Percentiles rank a stretch among this genome's conserved stretches.
Evolutionary conservation across 2,113 vertebrate species (phyloP).

Genomic region (Entelurus aequoreus): DNA sequence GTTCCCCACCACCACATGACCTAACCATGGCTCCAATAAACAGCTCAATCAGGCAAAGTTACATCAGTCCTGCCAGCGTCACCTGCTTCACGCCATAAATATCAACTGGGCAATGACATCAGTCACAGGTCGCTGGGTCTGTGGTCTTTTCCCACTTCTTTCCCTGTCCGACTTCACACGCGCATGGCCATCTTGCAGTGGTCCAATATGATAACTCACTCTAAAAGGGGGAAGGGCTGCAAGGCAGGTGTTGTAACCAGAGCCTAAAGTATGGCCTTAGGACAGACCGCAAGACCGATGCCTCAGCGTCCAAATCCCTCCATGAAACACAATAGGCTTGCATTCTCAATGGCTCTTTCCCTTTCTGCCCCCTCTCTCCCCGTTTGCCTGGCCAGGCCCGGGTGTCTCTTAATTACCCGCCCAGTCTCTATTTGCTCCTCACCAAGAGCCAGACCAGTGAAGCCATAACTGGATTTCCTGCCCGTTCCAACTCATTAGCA

Average conservation of each 20-base stretch:
- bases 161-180: constrained; percentile 20
- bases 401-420: constrained; percentile 72
- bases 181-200: constrained; percentile 16
- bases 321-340: constrained; percentile 75
- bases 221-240: constrained; percentile 30
- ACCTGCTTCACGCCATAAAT: constrained; percentile 27
- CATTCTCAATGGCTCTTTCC: constrained; percentile 66
- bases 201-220: constrained; percentile 55
- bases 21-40: constrained; percentile 37
- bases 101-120: constrained; percentile 38
- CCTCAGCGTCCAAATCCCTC: constrained; percentile 64
- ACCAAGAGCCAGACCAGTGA: constrained; percentile 65
- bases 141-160: constrained; percentile 28
- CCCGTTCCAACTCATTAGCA: constrained; percentile 50
- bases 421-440: constrained; percentile 70
- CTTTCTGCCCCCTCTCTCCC: constrained; percentile 52
- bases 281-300: constrained; percentile 60
- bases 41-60: constrained; percentile 30
- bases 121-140: constrained; percentile 25
- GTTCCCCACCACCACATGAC: constrained; percentile 29
- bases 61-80: constrained; percentile 44
- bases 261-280: constrained; percentile 65
- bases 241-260: constrained; percentile 69
- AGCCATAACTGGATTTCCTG: constrained; percentile 66
- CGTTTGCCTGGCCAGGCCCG: constrained; percentile 61